Percentiles rank a stretch among this genome's conserved stretches.
Conservation (phyloP, 2,888 invertebrate genomes). For the Phortica okadai region DNA sequence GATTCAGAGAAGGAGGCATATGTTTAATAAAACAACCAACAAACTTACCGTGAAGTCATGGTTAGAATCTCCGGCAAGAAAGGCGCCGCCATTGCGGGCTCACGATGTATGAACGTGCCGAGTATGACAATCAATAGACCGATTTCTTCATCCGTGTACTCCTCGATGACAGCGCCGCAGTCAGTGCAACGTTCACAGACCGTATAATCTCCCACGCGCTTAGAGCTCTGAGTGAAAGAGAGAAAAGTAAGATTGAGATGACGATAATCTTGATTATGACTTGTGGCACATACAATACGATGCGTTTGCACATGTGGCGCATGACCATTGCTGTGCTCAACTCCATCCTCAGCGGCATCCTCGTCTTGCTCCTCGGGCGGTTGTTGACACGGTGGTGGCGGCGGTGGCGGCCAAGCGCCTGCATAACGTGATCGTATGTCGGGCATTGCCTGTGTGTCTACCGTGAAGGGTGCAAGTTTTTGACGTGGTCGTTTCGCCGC, state of each 20-base stretch:
- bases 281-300: constrained; percentile 52
- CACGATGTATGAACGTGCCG: constrained; percentile 96
- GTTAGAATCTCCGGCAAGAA: constrained; percentile 93
- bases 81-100: constrained; percentile 95
- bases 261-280: not conserved
- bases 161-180: constrained; percentile 91
- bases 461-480: constrained; percentile 79
- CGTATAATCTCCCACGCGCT: constrained; percentile 83
- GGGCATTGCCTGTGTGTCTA: constrained; percentile 78
- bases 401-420: constrained; percentile 79
- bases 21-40: not conserved
- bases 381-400: constrained; percentile 51
- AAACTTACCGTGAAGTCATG: constrained; percentile 87
- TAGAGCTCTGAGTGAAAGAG: constrained; percentile 77
- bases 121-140: constrained; percentile 95
- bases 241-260: too few relatives aligned
- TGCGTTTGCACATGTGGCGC: constrained; percentile 50
- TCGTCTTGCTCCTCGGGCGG: constrained; percentile 67
- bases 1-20: too few relatives aligned
- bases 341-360: constrained; percentile 64
- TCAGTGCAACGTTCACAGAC: constrained; percentile 86
- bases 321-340: constrained; percentile 63
- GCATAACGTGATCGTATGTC: constrained; percentile 78
- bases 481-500: constrained; percentile 78
- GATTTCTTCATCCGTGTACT: constrained; percentile 97